Conservation (phyloP, 2,888 invertebrate species). For the Nemoura dubitans region DNA sequence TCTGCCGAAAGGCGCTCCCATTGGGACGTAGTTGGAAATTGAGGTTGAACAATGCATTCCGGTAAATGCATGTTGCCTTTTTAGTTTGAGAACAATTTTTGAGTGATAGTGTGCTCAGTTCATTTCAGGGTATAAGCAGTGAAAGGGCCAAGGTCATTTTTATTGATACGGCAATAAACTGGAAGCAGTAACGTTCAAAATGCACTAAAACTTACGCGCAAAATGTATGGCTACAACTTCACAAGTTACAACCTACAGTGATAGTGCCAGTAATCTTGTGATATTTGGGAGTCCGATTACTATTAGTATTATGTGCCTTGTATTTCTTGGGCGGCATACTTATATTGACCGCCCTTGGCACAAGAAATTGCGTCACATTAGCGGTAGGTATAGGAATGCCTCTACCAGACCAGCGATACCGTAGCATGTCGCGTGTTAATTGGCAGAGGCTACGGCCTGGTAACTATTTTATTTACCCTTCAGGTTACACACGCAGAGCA, state of each 20-base stretch:
- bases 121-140: background rate
- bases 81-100: too few species aligned
- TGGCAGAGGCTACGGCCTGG: background rate
- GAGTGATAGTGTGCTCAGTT: too few species aligned
- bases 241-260: too few species aligned
- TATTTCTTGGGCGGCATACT: background rate
- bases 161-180: background rate
- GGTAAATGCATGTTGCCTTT: too few species aligned
- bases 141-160: background rate
- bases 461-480: background rate
- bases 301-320: background rate
- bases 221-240: too few species aligned
- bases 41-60: background rate
- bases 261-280: background rate
- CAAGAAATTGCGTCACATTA: background rate
- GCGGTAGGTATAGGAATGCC: too few species aligned
- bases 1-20: background rate
- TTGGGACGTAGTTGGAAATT: background rate
- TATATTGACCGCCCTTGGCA: background rate
- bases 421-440: background rate
- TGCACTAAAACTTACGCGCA: too few species aligned
- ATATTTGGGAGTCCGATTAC: background rate
- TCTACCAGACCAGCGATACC: background rate
- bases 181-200: background rate
- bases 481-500: background rate